Percentiles rank a stretch among this genome's conserved stretches.
These are phyloP conservation scores for Pontoporia blainvillei DNA, from an alignment of 2,113 vertebrate genomes.

Conservation along the genomic window DNA sequence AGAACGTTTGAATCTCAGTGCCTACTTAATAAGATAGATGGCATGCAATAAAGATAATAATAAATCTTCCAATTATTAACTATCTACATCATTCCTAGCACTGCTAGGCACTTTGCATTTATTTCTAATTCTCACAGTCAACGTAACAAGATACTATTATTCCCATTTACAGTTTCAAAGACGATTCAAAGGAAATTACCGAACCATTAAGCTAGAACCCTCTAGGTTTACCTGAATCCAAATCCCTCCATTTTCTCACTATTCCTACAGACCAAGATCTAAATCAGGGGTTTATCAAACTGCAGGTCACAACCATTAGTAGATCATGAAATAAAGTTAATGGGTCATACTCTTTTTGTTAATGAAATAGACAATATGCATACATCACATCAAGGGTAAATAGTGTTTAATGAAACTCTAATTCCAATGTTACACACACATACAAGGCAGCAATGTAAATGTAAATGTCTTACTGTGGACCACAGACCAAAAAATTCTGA, in stretches of 20 bases:
- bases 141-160: neutral
- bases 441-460: neutral
- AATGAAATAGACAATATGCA: neutral
- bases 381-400: neutral
- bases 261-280: neutral
- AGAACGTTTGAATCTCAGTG: neutral
- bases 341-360: neutral
- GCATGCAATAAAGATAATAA: neutral
- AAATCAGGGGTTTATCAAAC: neutral
- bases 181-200: neutral
- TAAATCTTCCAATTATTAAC: neutral
- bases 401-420: neutral
- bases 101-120: neutral
- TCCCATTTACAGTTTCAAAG: neutral
- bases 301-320: neutral
- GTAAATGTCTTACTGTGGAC: neutral
- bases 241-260: neutral
- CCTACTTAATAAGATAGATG: neutral
- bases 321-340: neutral
- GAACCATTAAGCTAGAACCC: neutral
- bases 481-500: neutral
- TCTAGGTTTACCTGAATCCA: neutral
- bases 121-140: conserved; percentile 2
- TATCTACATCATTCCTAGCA: neutral
- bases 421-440: neutral